phyloP scores from a whole-genome alignment of 1,140 invertebrate species.

The Drosophila murphyi region DNA sequence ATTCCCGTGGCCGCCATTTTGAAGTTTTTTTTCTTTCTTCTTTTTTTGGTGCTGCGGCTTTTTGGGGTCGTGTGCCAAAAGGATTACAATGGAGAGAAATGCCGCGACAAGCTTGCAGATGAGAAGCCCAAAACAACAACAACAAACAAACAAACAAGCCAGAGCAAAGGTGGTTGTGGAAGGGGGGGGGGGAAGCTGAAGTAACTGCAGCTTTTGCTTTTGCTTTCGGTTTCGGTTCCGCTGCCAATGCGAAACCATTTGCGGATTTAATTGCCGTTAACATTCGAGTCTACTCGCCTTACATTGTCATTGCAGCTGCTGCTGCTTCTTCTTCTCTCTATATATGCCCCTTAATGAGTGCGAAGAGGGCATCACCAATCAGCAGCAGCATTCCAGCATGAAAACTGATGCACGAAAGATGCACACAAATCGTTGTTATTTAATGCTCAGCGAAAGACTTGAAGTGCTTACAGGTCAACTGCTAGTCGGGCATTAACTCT shows the following conservation, averaged over 20 bases:
- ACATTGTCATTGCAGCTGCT: conserved; percentile 27
- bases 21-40: conserved; percentile 38
- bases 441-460: too few species aligned
- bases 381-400: too few species aligned
- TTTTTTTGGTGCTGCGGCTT: conserved; percentile 64
- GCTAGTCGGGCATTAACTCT: too few species aligned
- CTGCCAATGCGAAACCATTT: conserved; percentile 75
- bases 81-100: conserved; percentile 34
- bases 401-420: too few species aligned
- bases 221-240: conserved; percentile 3
- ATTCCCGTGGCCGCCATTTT: conserved; percentile 65
- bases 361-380: too few species aligned
- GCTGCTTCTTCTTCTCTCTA: conserved; percentile 5
- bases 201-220: conserved; percentile 17
- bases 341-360: too few species aligned
- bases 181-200: not conserved
- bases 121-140: conserved; percentile 7
- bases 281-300: conserved; percentile 58
- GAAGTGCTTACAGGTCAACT: too few species aligned
- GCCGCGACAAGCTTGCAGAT: not conserved
- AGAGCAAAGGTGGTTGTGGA: too few species aligned
- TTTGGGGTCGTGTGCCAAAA: conserved; percentile 22
- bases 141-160: not conserved
- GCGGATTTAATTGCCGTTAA: conserved; percentile 82
- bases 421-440: too few species aligned